phyloP scores from a whole-genome alignment of 2,113 vertebrate genomes.

The Sciurus niger region DNA sequence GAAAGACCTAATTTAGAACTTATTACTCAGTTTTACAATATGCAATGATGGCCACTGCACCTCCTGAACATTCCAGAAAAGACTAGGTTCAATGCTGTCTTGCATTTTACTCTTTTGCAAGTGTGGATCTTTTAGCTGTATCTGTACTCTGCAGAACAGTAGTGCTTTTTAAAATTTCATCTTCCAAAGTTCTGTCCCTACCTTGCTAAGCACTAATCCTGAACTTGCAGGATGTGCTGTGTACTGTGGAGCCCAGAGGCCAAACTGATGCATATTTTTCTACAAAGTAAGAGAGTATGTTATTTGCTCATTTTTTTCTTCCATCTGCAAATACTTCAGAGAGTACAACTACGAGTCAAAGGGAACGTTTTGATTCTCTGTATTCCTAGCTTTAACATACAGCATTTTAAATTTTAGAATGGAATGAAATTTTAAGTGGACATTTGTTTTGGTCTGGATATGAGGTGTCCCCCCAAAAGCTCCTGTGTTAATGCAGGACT shows the following conservation, averaged over 20 bases:
- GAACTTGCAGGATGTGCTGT: neutral
- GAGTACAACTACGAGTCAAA: neutral
- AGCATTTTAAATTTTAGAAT: neutral
- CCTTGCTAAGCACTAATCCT: neutral
- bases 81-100: neutral
- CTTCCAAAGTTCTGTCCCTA: neutral
- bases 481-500: neutral
- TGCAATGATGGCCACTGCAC: rapidly evolving
- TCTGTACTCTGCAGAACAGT: rapidly evolving
- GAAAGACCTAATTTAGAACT: conserved; percentile 49
- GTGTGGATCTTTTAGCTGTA: no score
- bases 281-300: neutral
- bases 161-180: neutral
- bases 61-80: neutral
- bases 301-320: neutral
- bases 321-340: neutral
- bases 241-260: neutral
- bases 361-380: neutral
- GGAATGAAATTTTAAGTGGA: conserved; percentile 11
- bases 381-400: neutral
- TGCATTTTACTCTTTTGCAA: no score
- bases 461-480: neutral
- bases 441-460: neutral
- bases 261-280: neutral
- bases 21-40: neutral